phyloP scores from a whole-genome alignment of 2,888 invertebrate genomes.

The Epistrophe eligans region DNA sequence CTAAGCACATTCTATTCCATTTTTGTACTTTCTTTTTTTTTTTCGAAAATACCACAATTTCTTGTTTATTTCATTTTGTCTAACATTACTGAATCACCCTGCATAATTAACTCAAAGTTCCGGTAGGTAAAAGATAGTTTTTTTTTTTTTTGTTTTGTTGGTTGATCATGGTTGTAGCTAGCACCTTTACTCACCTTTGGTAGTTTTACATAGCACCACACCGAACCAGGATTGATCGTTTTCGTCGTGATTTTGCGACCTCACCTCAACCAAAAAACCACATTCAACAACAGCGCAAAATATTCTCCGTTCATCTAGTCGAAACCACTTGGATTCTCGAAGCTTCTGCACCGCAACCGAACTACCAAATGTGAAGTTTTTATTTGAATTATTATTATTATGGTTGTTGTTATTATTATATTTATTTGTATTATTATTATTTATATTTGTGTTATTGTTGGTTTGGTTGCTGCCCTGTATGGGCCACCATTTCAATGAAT shows the following conservation, averaged over 20 bases:
- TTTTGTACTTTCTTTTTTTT: neutral
- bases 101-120: slow-evolving; percentile 12
- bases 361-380: slow-evolving; percentile 85
- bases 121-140: neutral
- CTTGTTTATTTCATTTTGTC: neutral
- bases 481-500: slow-evolving; percentile 83
- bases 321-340: slow-evolving; percentile 91
- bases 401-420: slow-evolving; percentile 46
- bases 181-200: slow-evolving; percentile 86
- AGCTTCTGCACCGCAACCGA: slow-evolving; percentile 89
- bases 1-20: neutral
- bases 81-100: neutral
- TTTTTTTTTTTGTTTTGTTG: neutral
- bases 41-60: neutral
- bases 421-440: slow-evolving; percentile 48
- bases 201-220: slow-evolving; percentile 89
- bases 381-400: slow-evolving; percentile 78
- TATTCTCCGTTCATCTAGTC: slow-evolving; percentile 88
- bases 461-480: slow-evolving; percentile 80
- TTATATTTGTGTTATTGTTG: slow-evolving; percentile 48
- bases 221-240: slow-evolving; percentile 86
- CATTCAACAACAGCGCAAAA: slow-evolving; percentile 89
- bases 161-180: neutral
- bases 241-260: slow-evolving; percentile 84
- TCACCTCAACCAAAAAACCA: slow-evolving; percentile 89